A percentile compares a stretch with the other conserved stretches of the same genome.
Evolutionary conservation across 2,888 invertebrate species (phyloP).

Genomic region (Tachina fera): DNA sequence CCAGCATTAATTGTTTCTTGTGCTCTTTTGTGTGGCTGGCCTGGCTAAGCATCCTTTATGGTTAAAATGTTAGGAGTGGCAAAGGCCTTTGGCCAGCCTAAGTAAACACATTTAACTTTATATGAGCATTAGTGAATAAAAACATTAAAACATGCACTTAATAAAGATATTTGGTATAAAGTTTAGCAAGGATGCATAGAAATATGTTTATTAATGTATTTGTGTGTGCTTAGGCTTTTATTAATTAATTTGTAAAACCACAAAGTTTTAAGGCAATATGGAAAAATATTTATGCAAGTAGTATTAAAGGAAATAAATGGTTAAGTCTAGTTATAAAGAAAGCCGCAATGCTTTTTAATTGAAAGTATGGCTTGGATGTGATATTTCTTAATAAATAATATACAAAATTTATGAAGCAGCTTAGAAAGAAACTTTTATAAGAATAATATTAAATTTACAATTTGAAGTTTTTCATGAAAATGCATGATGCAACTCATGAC

Average conservation of each 20-base stretch:
- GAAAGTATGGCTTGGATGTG: too few relatives aligned
- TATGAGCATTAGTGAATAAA: conserved; percentile 56
- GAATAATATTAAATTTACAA: too few relatives aligned
- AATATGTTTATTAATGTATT: not conserved
- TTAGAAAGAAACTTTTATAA: too few relatives aligned
- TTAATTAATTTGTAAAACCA: conserved; percentile 68
- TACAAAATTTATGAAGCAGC: too few relatives aligned
- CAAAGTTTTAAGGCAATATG: not conserved
- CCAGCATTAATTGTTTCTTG: conserved; percentile 14
- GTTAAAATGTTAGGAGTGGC: not conserved
- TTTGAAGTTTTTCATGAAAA: too few relatives aligned
- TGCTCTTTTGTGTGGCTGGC: not conserved
- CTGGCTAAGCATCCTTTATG: conserved; percentile 9
- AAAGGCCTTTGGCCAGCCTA: conserved; percentile 43
- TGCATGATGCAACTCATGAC: too few relatives aligned
- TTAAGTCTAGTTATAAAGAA: too few relatives aligned
- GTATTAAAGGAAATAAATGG: too few relatives aligned
- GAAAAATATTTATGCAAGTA: not conserved
- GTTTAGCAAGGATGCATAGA: not conserved
- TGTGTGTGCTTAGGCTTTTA: conserved; percentile 40
- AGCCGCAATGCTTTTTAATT: too few relatives aligned
- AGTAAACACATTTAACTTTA: conserved; percentile 68
- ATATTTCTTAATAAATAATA: too few relatives aligned
- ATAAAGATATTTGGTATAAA: not conserved
- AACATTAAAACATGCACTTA: conserved; percentile 20